A percentile compares a stretch with the other conserved stretches of the same genome.
Conservation (phyloP, 2,888 invertebrate genomes). For the Villa cingulata region DNA sequence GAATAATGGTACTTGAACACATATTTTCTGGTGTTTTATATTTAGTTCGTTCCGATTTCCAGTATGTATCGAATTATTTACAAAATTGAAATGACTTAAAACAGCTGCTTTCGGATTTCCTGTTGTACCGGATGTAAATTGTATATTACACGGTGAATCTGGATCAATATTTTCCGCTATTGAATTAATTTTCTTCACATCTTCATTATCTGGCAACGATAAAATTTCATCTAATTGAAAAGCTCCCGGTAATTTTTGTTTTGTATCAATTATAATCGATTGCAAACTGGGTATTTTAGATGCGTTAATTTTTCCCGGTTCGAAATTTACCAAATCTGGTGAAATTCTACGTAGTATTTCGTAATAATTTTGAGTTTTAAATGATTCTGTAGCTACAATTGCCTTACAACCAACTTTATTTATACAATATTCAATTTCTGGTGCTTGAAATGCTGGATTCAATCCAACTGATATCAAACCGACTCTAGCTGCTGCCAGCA, state of each 20-base stretch:
- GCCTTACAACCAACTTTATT: conserved; percentile 56
- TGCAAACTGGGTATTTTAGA: conserved; percentile 39
- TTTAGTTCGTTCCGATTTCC: conserved; percentile 39
- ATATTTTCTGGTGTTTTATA: conserved; percentile 36
- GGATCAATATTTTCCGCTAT: conserved; percentile 46
- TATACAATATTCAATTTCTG: conserved; percentile 58
- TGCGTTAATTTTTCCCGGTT: conserved; percentile 38
- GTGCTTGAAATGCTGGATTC: conserved; percentile 58
- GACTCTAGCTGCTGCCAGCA: conserved; percentile 55
- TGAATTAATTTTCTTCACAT: conserved; percentile 8
- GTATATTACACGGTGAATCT: conserved; percentile 58
- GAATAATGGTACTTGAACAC: conserved; percentile 61
- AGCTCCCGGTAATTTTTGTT: conserved; percentile 38
- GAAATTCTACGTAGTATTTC: conserved; percentile 44
- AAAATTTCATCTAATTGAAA: conserved; percentile 36
- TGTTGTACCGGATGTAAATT: conserved; percentile 78
- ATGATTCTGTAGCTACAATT: conserved; percentile 47
- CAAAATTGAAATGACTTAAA: conserved; percentile 53
- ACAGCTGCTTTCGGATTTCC: conserved; percentile 60
- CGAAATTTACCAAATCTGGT: conserved; percentile 40
- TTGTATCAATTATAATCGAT: conserved; percentile 43
- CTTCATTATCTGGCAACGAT: conserved; percentile 20
- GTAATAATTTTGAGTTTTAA: conserved; percentile 53
- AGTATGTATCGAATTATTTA: conserved; percentile 60
- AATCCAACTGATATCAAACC: conserved; percentile 62